phyloP scores from a whole-genome alignment of 2,113 vertebrate genomes.

The Rhinoderma darwinii region DNA sequence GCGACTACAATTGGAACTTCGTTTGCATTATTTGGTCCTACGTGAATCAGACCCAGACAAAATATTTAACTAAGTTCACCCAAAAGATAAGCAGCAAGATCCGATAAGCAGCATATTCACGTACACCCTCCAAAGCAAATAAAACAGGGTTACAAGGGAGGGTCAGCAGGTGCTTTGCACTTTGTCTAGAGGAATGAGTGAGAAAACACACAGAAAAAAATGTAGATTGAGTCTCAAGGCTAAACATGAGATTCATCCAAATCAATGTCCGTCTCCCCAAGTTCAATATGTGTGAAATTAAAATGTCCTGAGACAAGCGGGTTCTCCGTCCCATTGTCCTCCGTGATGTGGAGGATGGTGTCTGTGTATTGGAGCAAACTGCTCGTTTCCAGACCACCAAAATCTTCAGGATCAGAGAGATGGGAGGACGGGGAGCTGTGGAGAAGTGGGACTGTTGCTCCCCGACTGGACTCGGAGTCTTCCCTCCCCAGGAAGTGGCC shows the following conservation, averaged over 20 bases:
- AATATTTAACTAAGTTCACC: constrained; percentile 21
- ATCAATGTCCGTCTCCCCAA: constrained; percentile 73
- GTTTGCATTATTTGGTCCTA: constrained; percentile 29
- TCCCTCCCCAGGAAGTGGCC: constrained; percentile 63
- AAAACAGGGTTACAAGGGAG: constrained; percentile 33
- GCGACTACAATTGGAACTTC: not conserved
- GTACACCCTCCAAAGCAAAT: constrained; percentile 40
- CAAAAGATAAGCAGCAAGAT: constrained; percentile 46
- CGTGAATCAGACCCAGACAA: not conserved
- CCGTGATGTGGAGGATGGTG: constrained; percentile 81
- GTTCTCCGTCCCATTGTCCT: constrained; percentile 90
- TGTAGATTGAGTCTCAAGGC: constrained; percentile 54
- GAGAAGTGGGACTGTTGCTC: constrained; percentile 58
- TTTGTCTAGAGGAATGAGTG: constrained; percentile 20
- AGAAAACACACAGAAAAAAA: not conserved
- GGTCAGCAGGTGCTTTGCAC: constrained; percentile 1
- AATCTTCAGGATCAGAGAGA: constrained; percentile 84
- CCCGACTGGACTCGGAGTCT: constrained; percentile 61
- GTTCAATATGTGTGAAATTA: constrained; percentile 76
- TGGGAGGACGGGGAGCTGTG: constrained; percentile 68
- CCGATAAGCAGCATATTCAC: constrained; percentile 22
- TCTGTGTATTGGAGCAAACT: constrained; percentile 82
- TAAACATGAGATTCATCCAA: constrained; percentile 93
- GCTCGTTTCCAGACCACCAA: constrained; percentile 82
- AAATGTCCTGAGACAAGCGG: constrained; percentile 82